phyloP scores from a whole-genome alignment of 2,113 vertebrate genomes.

The Sardina pilchardus region DNA sequence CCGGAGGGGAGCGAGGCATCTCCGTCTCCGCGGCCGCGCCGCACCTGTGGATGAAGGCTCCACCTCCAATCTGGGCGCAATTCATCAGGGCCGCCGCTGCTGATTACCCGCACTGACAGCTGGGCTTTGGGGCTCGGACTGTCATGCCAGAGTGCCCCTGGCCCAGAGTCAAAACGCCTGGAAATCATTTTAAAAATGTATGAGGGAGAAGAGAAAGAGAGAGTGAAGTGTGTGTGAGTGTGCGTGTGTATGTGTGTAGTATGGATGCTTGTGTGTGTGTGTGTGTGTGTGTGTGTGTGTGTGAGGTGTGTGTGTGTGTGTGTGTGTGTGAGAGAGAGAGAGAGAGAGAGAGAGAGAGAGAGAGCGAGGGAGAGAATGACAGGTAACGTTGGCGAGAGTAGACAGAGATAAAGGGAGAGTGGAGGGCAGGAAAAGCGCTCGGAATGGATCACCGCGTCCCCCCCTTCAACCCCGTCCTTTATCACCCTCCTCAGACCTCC shows the following conservation, averaged over 20 bases:
- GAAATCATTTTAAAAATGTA: conserved; percentile 27
- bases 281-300: too few relatives aligned
- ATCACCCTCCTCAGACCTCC: conserved; percentile 7
- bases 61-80: background rate
- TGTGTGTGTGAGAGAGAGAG: background rate
- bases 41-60: background rate
- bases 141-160: background rate
- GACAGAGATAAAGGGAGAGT: background rate
- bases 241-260: too few relatives aligned
- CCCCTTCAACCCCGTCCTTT: conserved; percentile 22
- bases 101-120: background rate
- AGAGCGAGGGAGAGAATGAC: background rate
- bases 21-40: background rate
- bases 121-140: background rate
- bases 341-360: too few relatives aligned
- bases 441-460: conserved; percentile 19
- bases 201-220: background rate
- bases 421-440: background rate
- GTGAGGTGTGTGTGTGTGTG: too few relatives aligned
- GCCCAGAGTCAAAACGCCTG: background rate
- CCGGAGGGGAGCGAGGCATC: background rate
- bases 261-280: too few relatives aligned
- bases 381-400: background rate
- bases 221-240: background rate
- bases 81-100: background rate